Percentiles rank a stretch among this genome's conserved stretches.
Evolutionary conservation across 2,888 invertebrate species (phyloP).

Genomic region (Hirtodrosophila histrioides): DNA sequence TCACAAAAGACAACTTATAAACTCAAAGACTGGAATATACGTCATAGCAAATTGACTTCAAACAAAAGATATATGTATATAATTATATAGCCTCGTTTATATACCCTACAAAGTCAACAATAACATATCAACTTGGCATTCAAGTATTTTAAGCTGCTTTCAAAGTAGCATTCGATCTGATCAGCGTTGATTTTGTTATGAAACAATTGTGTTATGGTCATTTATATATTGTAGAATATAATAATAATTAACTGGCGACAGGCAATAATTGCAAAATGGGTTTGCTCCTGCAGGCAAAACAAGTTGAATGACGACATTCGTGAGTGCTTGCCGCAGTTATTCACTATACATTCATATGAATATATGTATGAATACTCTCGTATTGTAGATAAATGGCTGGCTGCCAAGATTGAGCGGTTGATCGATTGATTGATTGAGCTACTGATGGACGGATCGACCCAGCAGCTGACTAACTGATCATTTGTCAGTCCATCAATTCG

Average conservation of each 20-base stretch:
- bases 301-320: slow-evolving; percentile 67
- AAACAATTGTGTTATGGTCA: slow-evolving; percentile 39
- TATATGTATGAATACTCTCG: slow-evolving; percentile 20
- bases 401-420: slow-evolving; percentile 32
- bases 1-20: too few relatives aligned
- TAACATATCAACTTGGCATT: slow-evolving; percentile 31
- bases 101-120: too few relatives aligned
- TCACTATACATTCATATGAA: slow-evolving; percentile 19
- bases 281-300: slow-evolving; percentile 74
- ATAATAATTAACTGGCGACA: slow-evolving; percentile 65
- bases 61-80: too few relatives aligned
- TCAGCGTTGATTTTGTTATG: slow-evolving; percentile 33
- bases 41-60: too few relatives aligned
- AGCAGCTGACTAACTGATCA: slow-evolving; percentile 45
- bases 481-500: slow-evolving; percentile 61
- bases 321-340: slow-evolving; percentile 20
- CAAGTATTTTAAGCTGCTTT: slow-evolving; percentile 43
- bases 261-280: slow-evolving; percentile 68
- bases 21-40: too few relatives aligned
- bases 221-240: slow-evolving; percentile 41
- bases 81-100: too few relatives aligned
- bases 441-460: slow-evolving; percentile 21
- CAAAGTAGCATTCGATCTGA: slow-evolving; percentile 35
- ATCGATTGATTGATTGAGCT: slow-evolving; percentile 20
- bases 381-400: slow-evolving; percentile 43